phyloP scores from a whole-genome alignment of 2,888 invertebrate species.

The Apocheima hispidaria region DNA sequence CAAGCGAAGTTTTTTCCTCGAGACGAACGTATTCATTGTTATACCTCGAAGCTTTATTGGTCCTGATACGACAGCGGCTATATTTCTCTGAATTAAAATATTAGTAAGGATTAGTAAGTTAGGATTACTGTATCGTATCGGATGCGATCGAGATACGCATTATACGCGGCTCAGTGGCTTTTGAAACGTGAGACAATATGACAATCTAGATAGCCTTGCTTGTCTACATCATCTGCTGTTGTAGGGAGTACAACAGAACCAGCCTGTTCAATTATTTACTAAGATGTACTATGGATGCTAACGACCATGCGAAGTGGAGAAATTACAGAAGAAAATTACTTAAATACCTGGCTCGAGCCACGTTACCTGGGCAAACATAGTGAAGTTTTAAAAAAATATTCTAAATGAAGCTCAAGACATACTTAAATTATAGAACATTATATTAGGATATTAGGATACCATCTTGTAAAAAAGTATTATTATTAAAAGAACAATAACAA shows the following conservation, averaged over 20 bases:
- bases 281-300: background rate
- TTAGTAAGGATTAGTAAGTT: background rate
- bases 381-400: no score
- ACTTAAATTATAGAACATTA: no score
- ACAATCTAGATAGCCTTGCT: conserved; percentile 15
- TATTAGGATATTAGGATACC: no score
- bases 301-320: background rate
- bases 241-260: background rate
- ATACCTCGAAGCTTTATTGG: no score
- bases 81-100: background rate
- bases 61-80: background rate
- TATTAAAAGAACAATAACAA: no score
- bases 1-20: no score
- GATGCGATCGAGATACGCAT: conserved; percentile 17
- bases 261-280: background rate
- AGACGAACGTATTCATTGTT: no score
- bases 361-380: background rate
- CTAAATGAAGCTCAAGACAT: no score
- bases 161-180: conserved; percentile 34
- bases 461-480: no score
- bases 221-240: conserved; percentile 8
- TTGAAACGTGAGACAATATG: conserved; percentile 44
- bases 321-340: background rate
- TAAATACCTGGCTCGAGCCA: background rate
- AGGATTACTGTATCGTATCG: conserved; percentile 10